phyloP scores from a whole-genome alignment of 2,888 invertebrate genomes.

The Orgyia antiqua region DNA sequence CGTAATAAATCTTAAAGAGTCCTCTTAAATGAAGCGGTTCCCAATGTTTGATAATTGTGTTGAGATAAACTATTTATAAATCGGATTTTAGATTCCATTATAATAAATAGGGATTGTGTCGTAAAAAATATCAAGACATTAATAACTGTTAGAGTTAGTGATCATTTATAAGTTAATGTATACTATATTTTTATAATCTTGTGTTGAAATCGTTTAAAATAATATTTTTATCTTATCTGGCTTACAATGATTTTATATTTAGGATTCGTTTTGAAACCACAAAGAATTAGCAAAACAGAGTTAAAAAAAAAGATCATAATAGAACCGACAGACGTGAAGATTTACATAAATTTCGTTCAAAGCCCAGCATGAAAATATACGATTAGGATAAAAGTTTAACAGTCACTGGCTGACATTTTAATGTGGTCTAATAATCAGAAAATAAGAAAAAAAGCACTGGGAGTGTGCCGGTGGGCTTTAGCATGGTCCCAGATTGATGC shows the following conservation, averaged over 20 bases:
- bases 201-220: slow-evolving; percentile 14
- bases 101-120: slow-evolving; percentile 23
- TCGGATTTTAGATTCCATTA: slow-evolving; percentile 23
- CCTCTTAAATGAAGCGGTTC: slow-evolving; percentile 47
- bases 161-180: slow-evolving; percentile 17
- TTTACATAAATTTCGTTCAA: slow-evolving; percentile 3
- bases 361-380: slow-evolving; percentile 3
- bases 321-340: too few species aligned
- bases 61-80: slow-evolving; percentile 21
- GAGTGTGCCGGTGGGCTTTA: slow-evolving; percentile 70
- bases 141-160: slow-evolving; percentile 15
- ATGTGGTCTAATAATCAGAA: slow-evolving; percentile 74
- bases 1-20: slow-evolving; percentile 74
- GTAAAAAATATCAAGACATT: slow-evolving; percentile 23
- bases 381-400: slow-evolving; percentile 36
- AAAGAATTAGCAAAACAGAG: background rate
- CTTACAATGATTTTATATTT: background rate
- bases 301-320: background rate
- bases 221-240: slow-evolving; percentile 6
- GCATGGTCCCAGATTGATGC: slow-evolving; percentile 69
- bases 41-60: slow-evolving; percentile 43
- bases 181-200: slow-evolving; percentile 8
- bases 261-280: background rate
- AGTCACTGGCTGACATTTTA: slow-evolving; percentile 59
- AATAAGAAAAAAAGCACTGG: slow-evolving; percentile 50